Evolutionary conservation across 2,113 vertebrate species (phyloP), one percentile per base, ranked within the genome.

Genomic region (Chlamydotis undulata): DNA sequence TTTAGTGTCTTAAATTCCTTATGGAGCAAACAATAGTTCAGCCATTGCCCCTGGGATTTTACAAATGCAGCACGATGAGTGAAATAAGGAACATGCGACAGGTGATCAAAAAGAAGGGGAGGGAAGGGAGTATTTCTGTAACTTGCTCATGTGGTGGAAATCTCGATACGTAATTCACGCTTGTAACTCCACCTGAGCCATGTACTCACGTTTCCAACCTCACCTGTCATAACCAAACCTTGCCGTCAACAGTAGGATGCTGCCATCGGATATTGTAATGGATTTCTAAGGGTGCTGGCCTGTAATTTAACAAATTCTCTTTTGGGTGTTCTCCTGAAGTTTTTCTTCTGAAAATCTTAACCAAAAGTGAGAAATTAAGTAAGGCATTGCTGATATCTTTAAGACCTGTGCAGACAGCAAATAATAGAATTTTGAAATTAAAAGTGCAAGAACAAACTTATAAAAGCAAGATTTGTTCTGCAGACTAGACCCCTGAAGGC

Each of bases 391-490:
- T 86, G 71, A 7, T 93, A 17, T 82, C 94, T 94, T 91, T 61
- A 97, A 88, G 73, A 69, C 73, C 15, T 31, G 2, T 19, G 67
- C 76, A 87, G 70, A 21, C 41, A 83, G 50, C 1, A 3, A 73
- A 89, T 81, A 91, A 57, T 50, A 67, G 57, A 78, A 52, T 84
- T 91, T 81, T 47, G 81, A 92, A 86, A 85, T 71, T 17, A 78
- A 92, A 93, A 49, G 55, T 5, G 14, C 24, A 45, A 49, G 50
- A 67, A 19, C 26, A 79, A 93, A 94, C 45, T 93, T 94, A 56
- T 8, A 89, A 96, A 93, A 76, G 29, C 56, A 91, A 76, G 74
- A 37, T 74, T 71, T 93, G 21, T 95, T 95, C 94, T 65, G 83
- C 65, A 94, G 45, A 94, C 52, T 61, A 94, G 45, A 60, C 70